A percentile compares a stretch with the other conserved stretches of the same genome.
Conservation (phyloP, 2,888 invertebrate genomes). For the Plebejus argus region DNA sequence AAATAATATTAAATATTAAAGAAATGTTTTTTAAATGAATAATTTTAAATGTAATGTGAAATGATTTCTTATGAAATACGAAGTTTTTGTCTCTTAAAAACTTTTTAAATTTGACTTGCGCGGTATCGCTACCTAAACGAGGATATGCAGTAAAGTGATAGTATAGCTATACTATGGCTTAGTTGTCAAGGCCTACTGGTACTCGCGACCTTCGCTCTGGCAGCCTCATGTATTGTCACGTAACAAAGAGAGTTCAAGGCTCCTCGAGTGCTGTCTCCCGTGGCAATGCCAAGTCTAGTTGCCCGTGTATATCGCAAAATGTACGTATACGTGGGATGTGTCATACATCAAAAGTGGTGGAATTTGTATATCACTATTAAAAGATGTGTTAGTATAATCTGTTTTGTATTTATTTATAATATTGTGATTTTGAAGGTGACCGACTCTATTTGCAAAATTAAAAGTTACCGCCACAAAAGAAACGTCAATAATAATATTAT, state of each 20-base stretch:
- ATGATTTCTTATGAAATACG: too few relatives aligned
- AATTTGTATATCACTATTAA: too few relatives aligned
- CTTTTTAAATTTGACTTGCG: too few relatives aligned
- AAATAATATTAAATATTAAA: too few relatives aligned
- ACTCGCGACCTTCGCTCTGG: constrained; percentile 4
- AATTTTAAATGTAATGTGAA: too few relatives aligned
- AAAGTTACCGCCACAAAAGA: too few relatives aligned
- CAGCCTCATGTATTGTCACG: constrained; percentile 8
- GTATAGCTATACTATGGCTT: background rate
- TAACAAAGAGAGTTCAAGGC: constrained; percentile 17
- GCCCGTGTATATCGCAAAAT: background rate
- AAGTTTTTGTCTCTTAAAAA: too few relatives aligned
- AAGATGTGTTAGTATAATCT: background rate
- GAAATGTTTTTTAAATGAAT: too few relatives aligned
- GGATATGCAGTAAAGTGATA: background rate
- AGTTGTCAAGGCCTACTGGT: background rate
- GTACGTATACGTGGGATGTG: background rate
- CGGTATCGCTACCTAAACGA: too few relatives aligned
- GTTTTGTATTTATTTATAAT: background rate
- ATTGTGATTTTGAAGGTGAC: too few relatives aligned
- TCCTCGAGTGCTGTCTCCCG: constrained; percentile 2
- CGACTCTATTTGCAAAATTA: too few relatives aligned
- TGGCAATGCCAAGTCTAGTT: constrained; percentile 7
- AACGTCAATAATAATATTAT: too few relatives aligned
- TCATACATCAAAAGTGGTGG: background rate